Evolutionary conservation across 2,888 invertebrate genomes (phyloP), one percentile per base, ranked within the genome.

Genomic region (Bursaphelenchus okinawaensis): DNA sequence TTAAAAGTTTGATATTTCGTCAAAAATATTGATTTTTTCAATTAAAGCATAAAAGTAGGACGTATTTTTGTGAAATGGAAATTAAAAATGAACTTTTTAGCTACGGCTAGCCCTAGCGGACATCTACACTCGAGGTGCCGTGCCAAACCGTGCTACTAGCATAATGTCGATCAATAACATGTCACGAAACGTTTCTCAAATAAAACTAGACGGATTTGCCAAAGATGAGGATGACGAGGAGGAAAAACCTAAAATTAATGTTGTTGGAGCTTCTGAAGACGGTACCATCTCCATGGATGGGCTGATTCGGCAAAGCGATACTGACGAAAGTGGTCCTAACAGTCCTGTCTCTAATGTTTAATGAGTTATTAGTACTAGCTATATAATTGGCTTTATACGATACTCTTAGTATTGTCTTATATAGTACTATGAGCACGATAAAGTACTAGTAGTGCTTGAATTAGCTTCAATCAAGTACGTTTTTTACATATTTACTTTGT

Each of bases 71-170:
- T n/a, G n/a, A n/a, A n/a, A n/a, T n/a, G n/a, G n/a, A n/a, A n/a
- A n/a, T n/a, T n/a, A n/a, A n/a, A n/a, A n/a, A n/a, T 29, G 12
- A 16, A 9, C 1, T 6, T 65, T 73, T 26, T 57, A 76, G 73
- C 71, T 80, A 1, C 75, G 80, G 26, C 71, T 73, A 56, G 77
- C 80, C 16, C 68, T 80, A 52, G 70, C 70, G 66, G 73, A 80
- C 69, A 80, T 80, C 61, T 80, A 80, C 68, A 74, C 77, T 28
- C 72, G 78, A 27, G 80, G 80, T 65, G 80, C 80, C 23, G 74
- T 78, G 7, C 68, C 68, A 12, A 65, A 63, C 24, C 20, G 24
- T 12, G 19, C 60, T 12, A 20, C 60, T 6, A 23, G 22, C 29
- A 59, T 40, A n/a, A 3, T 40, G 40, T 40, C 40, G 40, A 40